Conservation (phyloP, 2,888 invertebrate genomes). For the Brenthis hecate region DNA sequence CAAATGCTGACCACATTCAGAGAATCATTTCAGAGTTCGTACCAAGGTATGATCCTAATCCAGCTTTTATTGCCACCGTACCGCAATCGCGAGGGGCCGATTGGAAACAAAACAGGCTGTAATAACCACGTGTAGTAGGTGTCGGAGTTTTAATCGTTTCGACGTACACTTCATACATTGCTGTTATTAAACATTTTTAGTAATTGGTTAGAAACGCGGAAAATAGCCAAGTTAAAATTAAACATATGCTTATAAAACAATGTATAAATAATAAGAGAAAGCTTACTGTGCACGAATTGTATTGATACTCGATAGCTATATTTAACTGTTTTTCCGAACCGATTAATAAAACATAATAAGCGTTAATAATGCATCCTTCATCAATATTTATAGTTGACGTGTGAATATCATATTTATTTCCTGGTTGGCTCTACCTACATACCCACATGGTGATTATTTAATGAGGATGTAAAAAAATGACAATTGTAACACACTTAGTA, state of each 20-base stretch:
- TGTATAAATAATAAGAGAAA: conserved; percentile 16
- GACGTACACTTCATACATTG: conserved; percentile 21
- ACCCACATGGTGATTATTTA: too few relatives aligned
- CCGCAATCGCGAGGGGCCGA: conserved; percentile 35
- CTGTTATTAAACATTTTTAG: conserved; percentile 18
- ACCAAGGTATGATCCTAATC: conserved; percentile 34
- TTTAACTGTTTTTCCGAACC: too few relatives aligned
- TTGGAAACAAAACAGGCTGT: conserved; percentile 39
- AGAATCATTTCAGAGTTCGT: conserved; percentile 15
- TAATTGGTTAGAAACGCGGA: conserved; percentile 22
- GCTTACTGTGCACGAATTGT: background rate
- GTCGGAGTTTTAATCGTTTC: conserved; percentile 31
- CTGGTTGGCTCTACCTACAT: too few relatives aligned
- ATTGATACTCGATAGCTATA: too few relatives aligned
- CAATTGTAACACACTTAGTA: too few relatives aligned
- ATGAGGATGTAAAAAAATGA: too few relatives aligned
- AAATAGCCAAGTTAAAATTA: conserved; percentile 12
- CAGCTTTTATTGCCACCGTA: conserved; percentile 32
- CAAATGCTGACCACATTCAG: conserved; percentile 13
- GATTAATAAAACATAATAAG: too few relatives aligned
- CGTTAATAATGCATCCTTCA: too few relatives aligned
- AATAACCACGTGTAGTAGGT: conserved; percentile 33
- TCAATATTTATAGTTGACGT: too few relatives aligned
- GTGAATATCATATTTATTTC: too few relatives aligned
- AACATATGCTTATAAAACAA: conserved; percentile 1